phyloP scores from a whole-genome alignment of 2,797 vertebrate genomes.

The Sylvia borin region DNA sequence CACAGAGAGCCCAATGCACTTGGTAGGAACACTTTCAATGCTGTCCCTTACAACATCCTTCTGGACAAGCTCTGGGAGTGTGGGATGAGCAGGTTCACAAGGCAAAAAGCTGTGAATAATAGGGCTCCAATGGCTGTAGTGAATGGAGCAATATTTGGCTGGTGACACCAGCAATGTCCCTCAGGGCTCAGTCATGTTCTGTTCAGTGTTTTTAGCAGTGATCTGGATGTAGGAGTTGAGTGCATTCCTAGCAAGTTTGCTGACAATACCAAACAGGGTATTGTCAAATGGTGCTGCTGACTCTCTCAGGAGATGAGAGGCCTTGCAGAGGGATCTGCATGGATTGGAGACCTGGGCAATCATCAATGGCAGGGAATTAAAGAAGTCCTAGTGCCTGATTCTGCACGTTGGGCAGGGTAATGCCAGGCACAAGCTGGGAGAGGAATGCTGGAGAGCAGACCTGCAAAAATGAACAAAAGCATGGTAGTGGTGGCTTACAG shows the following conservation, averaged over 20 bases:
- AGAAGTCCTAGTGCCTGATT: background rate
- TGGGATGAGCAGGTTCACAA: too few relatives aligned
- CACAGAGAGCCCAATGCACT: background rate
- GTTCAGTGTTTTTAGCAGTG: background rate
- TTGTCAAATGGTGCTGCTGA: background rate
- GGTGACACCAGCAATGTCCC: background rate
- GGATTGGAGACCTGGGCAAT: background rate
- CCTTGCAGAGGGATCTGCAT: background rate
- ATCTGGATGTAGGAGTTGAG: background rate
- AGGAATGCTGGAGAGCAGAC: background rate
- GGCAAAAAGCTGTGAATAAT: background rate
- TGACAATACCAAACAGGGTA: background rate
- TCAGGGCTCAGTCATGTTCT: background rate
- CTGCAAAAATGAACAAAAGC: background rate
- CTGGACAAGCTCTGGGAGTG: background rate
- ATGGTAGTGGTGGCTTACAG: background rate
- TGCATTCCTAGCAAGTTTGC: background rate
- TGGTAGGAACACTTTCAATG: background rate
- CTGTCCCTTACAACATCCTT: background rate
- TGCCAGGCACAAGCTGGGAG: background rate
- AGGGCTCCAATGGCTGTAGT: background rate
- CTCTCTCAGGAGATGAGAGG: background rate
- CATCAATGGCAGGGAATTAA: background rate
- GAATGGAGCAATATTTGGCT: background rate
- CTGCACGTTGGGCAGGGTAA: background rate